A percentile compares a stretch with the other conserved stretches of the same genome.
These are phyloP conservation scores for Poeciliopsis paucimaculata DNA, from an alignment of 2,797 vertebrate species.

Conservation along the genomic window DNA sequence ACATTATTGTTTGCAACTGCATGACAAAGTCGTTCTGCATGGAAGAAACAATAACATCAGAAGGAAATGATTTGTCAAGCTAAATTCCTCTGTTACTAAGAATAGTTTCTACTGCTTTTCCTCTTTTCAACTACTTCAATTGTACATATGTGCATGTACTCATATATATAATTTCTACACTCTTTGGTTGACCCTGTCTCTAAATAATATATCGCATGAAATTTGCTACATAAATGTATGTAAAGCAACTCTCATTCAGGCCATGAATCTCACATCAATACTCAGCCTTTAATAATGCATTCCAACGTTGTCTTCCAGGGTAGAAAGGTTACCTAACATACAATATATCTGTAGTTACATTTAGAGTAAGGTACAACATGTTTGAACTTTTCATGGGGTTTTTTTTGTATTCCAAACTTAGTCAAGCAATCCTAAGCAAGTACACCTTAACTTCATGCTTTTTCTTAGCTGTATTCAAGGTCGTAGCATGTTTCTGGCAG, in stretches of 20 bases:
- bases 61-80: not conserved
- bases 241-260: not conserved
- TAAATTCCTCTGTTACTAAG: not conserved
- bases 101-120: not conserved
- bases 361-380: not conserved
- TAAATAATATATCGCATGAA: conserved; percentile 10
- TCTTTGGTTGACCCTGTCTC: not conserved
- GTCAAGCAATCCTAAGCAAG: not conserved
- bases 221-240: not conserved
- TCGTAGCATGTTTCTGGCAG: not conserved
- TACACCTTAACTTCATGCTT: not conserved
- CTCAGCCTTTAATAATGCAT: not conserved
- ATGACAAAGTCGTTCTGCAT: not conserved
- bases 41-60: not conserved
- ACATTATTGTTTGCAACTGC: not conserved
- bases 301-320: not conserved
- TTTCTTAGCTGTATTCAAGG: not conserved
- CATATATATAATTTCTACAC: not conserved
- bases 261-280: not conserved
- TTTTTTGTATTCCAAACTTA: not conserved
- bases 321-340: not conserved
- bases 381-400: not conserved
- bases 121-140: not conserved
- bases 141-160: not conserved
- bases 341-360: not conserved